Evolutionary conservation across 1,140 invertebrate genomes (phyloP).

Genomic region (Penaeus vannamei): DNA sequence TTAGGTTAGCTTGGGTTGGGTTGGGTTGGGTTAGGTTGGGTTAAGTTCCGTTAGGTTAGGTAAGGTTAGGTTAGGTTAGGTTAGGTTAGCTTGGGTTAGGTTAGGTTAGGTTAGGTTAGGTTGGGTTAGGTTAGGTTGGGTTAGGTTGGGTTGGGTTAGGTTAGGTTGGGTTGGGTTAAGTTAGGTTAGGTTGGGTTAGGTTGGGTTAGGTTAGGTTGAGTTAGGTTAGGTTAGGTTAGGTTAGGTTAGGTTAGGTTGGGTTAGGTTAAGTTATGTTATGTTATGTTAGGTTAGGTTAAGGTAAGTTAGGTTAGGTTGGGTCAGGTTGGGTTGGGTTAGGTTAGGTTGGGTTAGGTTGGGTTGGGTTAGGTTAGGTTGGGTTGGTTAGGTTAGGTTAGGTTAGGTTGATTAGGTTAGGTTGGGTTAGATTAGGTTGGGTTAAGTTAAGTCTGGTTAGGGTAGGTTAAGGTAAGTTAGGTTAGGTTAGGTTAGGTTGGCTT

Average conservation of each 20-base stretch:
- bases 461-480: conserved; percentile 23
- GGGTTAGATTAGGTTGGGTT: conserved; percentile 12
- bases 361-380: conserved; percentile 13
- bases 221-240: conserved; percentile 18
- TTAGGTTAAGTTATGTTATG: conserved; percentile 6
- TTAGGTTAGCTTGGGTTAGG: too few relatives aligned
- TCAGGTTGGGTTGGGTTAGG: neutral
- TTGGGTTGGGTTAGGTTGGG: too few relatives aligned
- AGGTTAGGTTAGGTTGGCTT: conserved; percentile 35
- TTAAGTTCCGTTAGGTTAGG: too few relatives aligned
- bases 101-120: too few relatives aligned
- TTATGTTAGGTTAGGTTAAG: too few relatives aligned
- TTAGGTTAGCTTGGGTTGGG: too few relatives aligned
- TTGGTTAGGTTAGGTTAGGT: too few relatives aligned
- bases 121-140: too few relatives aligned
- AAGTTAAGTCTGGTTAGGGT: too few relatives aligned
- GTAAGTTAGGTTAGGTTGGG: conserved; percentile 10
- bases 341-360: conserved; percentile 11
- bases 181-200: neutral
- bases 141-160: neutral
- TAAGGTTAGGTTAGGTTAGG: too few relatives aligned
- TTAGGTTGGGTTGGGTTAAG: neutral
- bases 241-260: conserved; percentile 14
- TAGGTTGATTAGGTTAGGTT: too few relatives aligned
- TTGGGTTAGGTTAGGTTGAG: conserved; percentile 8